These are phyloP conservation scores for Gulo gulo DNA, from an alignment of 2,113 vertebrate species.

Conservation along the genomic window DNA sequence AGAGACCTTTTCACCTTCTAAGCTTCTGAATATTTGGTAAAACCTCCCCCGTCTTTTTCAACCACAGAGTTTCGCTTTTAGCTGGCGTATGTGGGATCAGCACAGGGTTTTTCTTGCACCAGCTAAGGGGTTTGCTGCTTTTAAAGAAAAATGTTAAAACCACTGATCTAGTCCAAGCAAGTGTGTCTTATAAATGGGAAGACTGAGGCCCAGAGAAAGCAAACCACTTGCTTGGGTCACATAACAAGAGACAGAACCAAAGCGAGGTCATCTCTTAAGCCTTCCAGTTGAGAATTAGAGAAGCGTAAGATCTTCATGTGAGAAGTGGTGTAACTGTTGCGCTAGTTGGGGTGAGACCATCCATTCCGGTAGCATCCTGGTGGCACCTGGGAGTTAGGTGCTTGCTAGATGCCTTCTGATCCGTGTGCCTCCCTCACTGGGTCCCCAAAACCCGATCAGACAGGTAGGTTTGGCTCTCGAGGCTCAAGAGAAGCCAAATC, in stretches of 20 bases:
- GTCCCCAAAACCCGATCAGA: neutral
- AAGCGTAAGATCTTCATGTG: neutral
- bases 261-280: neutral
- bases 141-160: conserved; percentile 13
- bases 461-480: neutral
- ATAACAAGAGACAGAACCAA: neutral
- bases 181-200: neutral
- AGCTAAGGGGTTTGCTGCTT: neutral
- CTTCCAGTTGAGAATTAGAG: neutral
- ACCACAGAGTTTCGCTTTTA: neutral
- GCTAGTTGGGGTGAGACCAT: neutral
- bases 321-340: neutral
- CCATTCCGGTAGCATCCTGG: neutral
- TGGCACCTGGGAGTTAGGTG: neutral
- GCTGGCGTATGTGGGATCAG: neutral
- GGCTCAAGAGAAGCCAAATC: neutral
- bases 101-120: neutral
- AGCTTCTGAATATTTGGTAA: neutral
- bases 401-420: neutral
- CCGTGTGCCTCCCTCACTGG: fast-evolving
- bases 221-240: neutral
- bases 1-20: neutral
- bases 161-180: neutral
- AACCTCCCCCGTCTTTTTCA: neutral
- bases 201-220: neutral